phyloP scores from a whole-genome alignment of 30 jellyfish, hydroid and myxozoan genomes.

The Rhopilema esculentum region DNA sequence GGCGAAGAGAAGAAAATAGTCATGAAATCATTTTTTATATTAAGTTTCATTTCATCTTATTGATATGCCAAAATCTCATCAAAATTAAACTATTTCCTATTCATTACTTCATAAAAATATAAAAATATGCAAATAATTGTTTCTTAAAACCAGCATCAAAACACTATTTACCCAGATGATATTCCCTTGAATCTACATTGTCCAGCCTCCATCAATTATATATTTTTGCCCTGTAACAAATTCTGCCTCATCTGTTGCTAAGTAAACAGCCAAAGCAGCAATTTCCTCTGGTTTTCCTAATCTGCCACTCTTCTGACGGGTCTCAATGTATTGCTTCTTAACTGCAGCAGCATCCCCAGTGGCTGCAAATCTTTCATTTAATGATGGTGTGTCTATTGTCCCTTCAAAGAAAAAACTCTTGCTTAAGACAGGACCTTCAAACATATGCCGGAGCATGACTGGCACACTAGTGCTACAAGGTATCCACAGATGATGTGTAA shows the following conservation, averaged over 20 bases:
- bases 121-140: no score
- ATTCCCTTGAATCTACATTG: conserved; percentile 28
- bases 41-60: no score
- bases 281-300: conserved; percentile 77
- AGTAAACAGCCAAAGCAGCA: conserved; percentile 68
- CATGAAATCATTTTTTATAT: no score
- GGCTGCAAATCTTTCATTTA: conserved; percentile 58
- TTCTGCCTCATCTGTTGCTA: conserved; percentile 73
- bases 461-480: no score
- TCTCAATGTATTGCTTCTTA: conserved; percentile 22
- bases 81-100: no score
- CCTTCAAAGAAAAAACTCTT: conserved; percentile 8
- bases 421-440: neutral
- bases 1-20: no score
- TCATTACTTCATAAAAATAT: no score
- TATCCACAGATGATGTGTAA: no score
- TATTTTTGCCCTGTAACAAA: conserved; percentile 71
- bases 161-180: neutral
- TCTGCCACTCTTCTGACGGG: conserved; percentile 72
- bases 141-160: no score
- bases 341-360: conserved; percentile 62
- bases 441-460: no score
- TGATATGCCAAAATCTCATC: no score
- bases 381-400: conserved; percentile 80
- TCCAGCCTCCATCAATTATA: conserved; percentile 83